Evolutionary conservation across 2,113 vertebrate species (phyloP).

Genomic region (Amia ocellicauda): DNA sequence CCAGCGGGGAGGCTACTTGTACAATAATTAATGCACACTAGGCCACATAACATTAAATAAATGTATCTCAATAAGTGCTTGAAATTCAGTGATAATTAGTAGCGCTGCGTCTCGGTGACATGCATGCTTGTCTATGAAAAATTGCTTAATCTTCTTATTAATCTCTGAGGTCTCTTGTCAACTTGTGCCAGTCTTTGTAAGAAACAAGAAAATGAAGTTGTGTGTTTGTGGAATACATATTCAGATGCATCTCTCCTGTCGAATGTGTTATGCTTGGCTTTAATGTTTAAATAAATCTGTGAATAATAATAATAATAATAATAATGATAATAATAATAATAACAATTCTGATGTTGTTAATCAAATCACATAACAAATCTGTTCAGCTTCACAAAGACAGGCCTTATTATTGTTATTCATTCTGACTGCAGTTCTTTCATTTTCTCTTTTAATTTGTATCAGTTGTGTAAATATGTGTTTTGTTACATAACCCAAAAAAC

Average conservation of each 20-base stretch:
- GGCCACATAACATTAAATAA: constrained; percentile 46
- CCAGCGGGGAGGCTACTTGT: constrained; percentile 47
- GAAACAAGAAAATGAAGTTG: background rate
- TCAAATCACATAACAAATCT: too few relatives aligned
- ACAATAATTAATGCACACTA: constrained; percentile 49
- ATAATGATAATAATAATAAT: too few relatives aligned
- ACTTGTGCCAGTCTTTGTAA: constrained; percentile 34
- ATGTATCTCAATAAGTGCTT: constrained; percentile 43
- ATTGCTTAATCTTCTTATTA: constrained; percentile 50
- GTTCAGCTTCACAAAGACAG: too few relatives aligned
- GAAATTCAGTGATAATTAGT: constrained; percentile 54
- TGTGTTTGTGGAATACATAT: background rate
- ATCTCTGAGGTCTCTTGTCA: constrained; percentile 42
- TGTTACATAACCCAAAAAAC: too few relatives aligned
- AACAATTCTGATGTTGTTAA: too few relatives aligned
- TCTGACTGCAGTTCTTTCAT: too few relatives aligned
- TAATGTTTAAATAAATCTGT: too few relatives aligned
- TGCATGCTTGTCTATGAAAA: constrained; percentile 46
- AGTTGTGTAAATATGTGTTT: too few relatives aligned
- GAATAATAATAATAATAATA: too few relatives aligned
- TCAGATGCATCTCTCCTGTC: background rate
- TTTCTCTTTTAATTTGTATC: too few relatives aligned
- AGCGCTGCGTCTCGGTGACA: constrained; percentile 44
- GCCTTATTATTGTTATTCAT: too few relatives aligned
- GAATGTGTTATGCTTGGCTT: background rate